Base-by-base conservation (phyloP, 2,888 invertebrate genomes). In the Drosophila phalerata region DNA sequence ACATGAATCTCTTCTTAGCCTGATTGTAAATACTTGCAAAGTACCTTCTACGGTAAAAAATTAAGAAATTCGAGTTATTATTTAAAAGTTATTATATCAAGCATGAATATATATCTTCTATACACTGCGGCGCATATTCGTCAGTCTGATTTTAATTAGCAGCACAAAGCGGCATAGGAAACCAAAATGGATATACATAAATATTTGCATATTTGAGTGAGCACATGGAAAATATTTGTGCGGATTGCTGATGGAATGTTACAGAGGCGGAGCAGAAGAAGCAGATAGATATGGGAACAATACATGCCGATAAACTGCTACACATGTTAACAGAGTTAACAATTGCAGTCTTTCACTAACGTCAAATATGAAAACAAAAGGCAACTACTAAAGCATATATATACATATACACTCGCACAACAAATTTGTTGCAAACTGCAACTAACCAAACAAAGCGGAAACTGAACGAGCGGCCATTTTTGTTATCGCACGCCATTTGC, bases 271-370 rank as follows among this genome's bases (percentile, higher is more conserved):
- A n/a, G 32, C 2, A 13, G n/a, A 9, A 19, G 15, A 4, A 17
- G 5, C 30, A 30, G 19, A 32, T 5, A 19, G 19, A 42, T 42
- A 6, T 5, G 19, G n/a, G 22, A 79, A 87, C 88, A 88, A 85
- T 71, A 71, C 69, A 32, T 45, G 52, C 53, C 87, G 82, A 85
- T 85, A 85, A 85, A 81, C 89, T 79, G 85, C 68, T 86, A 79
- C 89, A 85, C 85, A 85, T 85, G 89, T 81, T 88, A 87, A 85
- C 85, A 87, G 88, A 89, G 87, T 81, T 81, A 77, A 69, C 79
- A 74, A 77, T 73, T 73, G 51, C 64, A 67, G 28, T 13, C 40
- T 55, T 28, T 15, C 40, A 43, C 49, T 57, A 60, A 66, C 62
- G 61, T 56, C 65, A 56, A 64, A 49, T 71, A 58, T 69, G 66